A percentile compares a stretch with the other conserved stretches of the same genome.
These are phyloP conservation scores for Crenichthys baileyi DNA, from an alignment of 2,797 vertebrate genomes.

Conservation along the genomic window DNA sequence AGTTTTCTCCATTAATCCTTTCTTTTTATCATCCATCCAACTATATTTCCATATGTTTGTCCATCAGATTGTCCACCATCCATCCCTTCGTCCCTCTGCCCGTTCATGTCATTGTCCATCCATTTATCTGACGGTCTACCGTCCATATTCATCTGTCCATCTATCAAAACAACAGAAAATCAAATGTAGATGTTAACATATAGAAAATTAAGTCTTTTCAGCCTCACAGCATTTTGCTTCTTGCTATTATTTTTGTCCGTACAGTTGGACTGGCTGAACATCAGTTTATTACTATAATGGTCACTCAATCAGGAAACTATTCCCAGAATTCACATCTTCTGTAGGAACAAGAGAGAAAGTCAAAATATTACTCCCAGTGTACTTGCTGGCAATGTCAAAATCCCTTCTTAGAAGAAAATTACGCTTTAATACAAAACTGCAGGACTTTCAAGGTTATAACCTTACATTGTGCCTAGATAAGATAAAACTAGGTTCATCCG, in stretches of 20 bases:
- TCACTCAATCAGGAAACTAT: not conserved
- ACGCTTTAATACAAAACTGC: not conserved
- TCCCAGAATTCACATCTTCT: not conserved
- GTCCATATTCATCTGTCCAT: not conserved
- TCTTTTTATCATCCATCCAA: not conserved
- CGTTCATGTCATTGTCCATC: too few species aligned
- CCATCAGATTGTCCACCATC: not conserved
- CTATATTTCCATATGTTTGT: too few species aligned
- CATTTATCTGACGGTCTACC: too few species aligned
- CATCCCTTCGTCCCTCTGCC: not conserved
- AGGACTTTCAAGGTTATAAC: not conserved
- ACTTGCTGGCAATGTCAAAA: not conserved
- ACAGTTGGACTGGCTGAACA: not conserved
- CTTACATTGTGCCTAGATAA: not conserved
- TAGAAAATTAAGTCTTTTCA: not conserved
- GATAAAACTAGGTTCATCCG: not conserved
- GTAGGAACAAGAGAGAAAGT: not conserved
- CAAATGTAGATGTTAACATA: not conserved
- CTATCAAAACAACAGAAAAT: not conserved
- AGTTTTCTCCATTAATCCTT: not conserved
- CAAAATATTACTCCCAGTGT: not conserved
- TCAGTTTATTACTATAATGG: not conserved
- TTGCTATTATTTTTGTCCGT: not conserved
- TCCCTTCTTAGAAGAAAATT: not conserved
- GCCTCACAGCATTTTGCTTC: too few species aligned